Base-by-base conservation (phyloP, 2,888 invertebrate species). In the Acanthosepion esculentum region DNA sequence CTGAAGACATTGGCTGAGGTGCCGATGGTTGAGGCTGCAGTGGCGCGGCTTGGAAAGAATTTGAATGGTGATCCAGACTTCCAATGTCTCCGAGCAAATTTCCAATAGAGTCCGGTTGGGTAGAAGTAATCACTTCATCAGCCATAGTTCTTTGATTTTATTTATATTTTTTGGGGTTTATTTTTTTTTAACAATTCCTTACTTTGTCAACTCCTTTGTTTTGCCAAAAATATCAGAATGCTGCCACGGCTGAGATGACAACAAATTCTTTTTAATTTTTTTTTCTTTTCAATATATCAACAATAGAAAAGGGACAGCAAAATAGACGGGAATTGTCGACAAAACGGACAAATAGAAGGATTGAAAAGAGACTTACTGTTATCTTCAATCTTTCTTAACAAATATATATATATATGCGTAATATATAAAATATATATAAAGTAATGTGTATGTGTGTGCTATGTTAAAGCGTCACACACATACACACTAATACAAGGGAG, bases 11-110 rank as follows among this genome's bases (percentile, higher is more conserved):
- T 53, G 48, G 93, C n/a, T 93, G 93, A 33, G 93, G 93, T 93
- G 93, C 93, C 53, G 93, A 93, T 53, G 93, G 93, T 50, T 93
- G 93, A 29, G 93, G 93, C 29, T 93, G 93, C 93, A 93, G 50
- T 53, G 93, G 50, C 53, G 53, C 93, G 18, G 93, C 15, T 29
- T 50, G 53, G 93, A 93, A 93, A 50, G 50, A 15, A 93, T 29
- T 93, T 12, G 93, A 93, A 50, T 93, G 41, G 41, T 41, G 48
- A 50, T 93, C 93, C 93, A 93, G 53, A 48, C 48, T 33, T 48
- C 93, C 93, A 53, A 93, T 53, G 50, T 93, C 93, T 93, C 93
- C 93, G 93, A 93, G 48, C 20, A 93, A 53, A 53, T 93, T 93
- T 48, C 50, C 50, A 26, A 92, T 50, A n/a, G 48, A 8, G 53